Evolutionary conservation across 30 jellyfish, hydroid and myxozoan species (phyloP), one percentile per base, ranked within the genome.

Genomic region (Turritopsis rubra): DNA sequence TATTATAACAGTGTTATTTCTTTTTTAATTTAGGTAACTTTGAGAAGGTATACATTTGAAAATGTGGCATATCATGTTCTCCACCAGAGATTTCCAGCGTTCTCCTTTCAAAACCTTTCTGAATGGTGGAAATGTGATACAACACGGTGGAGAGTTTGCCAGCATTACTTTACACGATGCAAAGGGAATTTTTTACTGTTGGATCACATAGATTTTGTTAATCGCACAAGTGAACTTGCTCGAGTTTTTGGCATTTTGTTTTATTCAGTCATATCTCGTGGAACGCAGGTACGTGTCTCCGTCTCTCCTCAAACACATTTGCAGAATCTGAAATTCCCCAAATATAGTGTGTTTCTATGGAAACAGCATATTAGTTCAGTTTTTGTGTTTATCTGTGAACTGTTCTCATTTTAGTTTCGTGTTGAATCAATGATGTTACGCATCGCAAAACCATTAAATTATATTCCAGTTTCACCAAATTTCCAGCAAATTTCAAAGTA

Each of bases 351-450:
- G n/a, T n/a, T n/a, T n/a, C n/a, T n/a, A n/a, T n/a, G n/a, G n/a
- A n/a, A n/a, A n/a, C n/a, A n/a, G n/a, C n/a, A n/a, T n/a, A n/a
- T n/a, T n/a, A n/a, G n/a, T n/a, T n/a, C n/a, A n/a, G n/a, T n/a
- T n/a, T n/a, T n/a, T n/a, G n/a, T n/a, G n/a, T n/a, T n/a, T n/a
- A n/a, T n/a, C n/a, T n/a, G 60, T 41, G 5, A 3, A 5, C 9
- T 27, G 0, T 68, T 65, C 22, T n/a, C 25, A 21, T 65, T 81
- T 22, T 84, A 93, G 99, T 93, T 30, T 80, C 94, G 99, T 7
- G 99, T 93, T 28, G 99, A 93, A 83, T 89, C 97, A 52, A 93
- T 93, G 99, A 93, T 93, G 99, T 73, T 93, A 23, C 96, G 99
- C 27, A 72, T 86, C 52, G 99, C 97, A 18, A 93, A 93, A 31